These are phyloP conservation scores for Tortricodes alternella DNA, from an alignment of 2,888 invertebrate genomes.

Conservation along the genomic window DNA sequence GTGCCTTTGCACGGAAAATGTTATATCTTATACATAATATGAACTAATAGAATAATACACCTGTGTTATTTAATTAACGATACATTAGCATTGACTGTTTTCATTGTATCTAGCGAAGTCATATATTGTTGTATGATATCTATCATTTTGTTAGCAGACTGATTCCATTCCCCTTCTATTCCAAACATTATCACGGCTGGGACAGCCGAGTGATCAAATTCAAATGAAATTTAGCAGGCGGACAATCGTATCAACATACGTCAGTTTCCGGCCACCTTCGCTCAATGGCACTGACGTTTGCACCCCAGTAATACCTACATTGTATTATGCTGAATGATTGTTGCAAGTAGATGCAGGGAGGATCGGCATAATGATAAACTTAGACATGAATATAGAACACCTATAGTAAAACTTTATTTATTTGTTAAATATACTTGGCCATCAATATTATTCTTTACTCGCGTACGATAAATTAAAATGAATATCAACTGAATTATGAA, in stretches of 20 bases:
- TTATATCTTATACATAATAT: constrained; percentile 17
- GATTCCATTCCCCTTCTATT: constrained; percentile 45
- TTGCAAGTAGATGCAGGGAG: constrained; percentile 15
- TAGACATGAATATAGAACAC: no score
- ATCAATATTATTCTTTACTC: neutral
- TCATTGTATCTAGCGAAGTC: no score
- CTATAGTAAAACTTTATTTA: no score
- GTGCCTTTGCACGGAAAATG: constrained; percentile 31
- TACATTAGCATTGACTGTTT: neutral
- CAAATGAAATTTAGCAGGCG: constrained; percentile 74
- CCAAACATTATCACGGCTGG: constrained; percentile 68
- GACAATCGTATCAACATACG: constrained; percentile 78
- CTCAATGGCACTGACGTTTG: constrained; percentile 55
- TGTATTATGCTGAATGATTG: constrained; percentile 42
- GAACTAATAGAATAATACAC: neutral
- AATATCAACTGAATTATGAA: neutral
- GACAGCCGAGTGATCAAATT: constrained; percentile 79
- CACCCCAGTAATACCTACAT: constrained; percentile 52
- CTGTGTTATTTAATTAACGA: constrained; percentile 7
- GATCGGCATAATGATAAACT: no score
- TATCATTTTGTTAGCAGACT: constrained; percentile 10
- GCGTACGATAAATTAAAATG: neutral
- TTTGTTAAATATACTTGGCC: neutral
- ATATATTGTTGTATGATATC: no score
- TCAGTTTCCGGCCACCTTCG: constrained; percentile 62